Percentiles rank a stretch among this genome's conserved stretches.
Evolutionary conservation across 2,113 vertebrate species (phyloP).

Genomic region (Cyphomyrus plagiostoma): DNA sequence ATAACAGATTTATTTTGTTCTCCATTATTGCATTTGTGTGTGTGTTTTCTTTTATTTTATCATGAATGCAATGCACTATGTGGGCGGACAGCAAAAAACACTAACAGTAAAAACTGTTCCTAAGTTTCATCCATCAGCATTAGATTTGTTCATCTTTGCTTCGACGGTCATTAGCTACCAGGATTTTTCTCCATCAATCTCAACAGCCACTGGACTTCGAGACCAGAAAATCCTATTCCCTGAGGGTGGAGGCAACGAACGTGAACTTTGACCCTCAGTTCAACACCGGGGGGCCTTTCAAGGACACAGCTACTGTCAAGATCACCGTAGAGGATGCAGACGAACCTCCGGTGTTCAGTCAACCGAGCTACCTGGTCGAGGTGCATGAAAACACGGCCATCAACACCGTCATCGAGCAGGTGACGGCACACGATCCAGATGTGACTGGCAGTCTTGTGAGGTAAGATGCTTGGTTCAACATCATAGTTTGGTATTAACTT

Average conservation of each 20-base stretch:
- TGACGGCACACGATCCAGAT: conserved; percentile 84
- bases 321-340: conserved; percentile 85
- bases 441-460: conserved; percentile 76
- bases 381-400: conserved; percentile 87
- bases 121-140: conserved; percentile 56
- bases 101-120: conserved; percentile 49
- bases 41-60: conserved; percentile 1
- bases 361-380: conserved; percentile 77
- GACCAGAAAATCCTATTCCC: conserved; percentile 80
- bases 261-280: conserved; percentile 74
- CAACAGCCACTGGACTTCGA: conserved; percentile 89
- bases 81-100: conserved; percentile 12
- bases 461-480: conserved; percentile 50
- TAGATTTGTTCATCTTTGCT: conserved; percentile 50
- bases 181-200: conserved; percentile 60
- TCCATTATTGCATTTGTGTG: conserved; percentile 20
- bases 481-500: background rate
- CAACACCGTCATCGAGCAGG: conserved; percentile 81
- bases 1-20: conserved; percentile 30
- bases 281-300: conserved; percentile 75
- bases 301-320: conserved; percentile 87
- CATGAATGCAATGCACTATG: background rate
- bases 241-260: conserved; percentile 91
- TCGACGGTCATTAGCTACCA: conserved; percentile 55
- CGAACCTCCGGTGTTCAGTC: conserved; percentile 86